phyloP scores from a whole-genome alignment of 2,888 invertebrate species.

The Therioaphis trifolii region DNA sequence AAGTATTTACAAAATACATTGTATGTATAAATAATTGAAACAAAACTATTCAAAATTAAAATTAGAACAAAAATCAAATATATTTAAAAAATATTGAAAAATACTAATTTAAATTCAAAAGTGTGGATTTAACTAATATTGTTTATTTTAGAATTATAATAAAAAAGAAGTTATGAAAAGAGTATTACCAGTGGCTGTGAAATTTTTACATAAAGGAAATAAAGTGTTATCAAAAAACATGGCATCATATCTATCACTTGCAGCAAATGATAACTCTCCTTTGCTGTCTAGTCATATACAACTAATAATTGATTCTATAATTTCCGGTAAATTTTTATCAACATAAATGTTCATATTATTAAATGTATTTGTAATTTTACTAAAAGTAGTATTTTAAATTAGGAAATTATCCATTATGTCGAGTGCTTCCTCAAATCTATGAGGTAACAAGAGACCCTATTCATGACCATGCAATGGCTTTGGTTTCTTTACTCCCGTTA shows the following conservation, averaged over 20 bases:
- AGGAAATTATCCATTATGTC: constrained; percentile 89
- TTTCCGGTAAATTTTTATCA: constrained; percentile 85
- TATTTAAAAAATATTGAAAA: not conserved
- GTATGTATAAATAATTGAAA: not conserved
- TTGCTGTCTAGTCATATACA: constrained; percentile 88
- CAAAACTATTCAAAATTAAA: not conserved
- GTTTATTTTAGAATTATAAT: constrained; percentile 74
- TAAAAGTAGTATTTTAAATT: constrained; percentile 66
- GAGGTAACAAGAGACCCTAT: constrained; percentile 87
- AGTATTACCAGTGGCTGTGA: constrained; percentile 89
- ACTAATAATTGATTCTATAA: constrained; percentile 89
- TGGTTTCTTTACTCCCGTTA: constrained; percentile 82
- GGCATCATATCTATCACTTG: constrained; percentile 90
- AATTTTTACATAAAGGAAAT: constrained; percentile 90
- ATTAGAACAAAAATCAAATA: not conserved
- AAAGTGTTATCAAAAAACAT: constrained; percentile 89
- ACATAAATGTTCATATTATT: constrained; percentile 7
- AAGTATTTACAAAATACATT: too few species aligned
- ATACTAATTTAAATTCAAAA: not conserved
- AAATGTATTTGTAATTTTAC: constrained; percentile 3
- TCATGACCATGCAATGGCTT: constrained; percentile 84
- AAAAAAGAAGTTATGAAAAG: constrained; percentile 82
- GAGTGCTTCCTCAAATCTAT: constrained; percentile 91
- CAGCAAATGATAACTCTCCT: constrained; percentile 90
- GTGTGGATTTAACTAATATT: not conserved